phyloP scores from a whole-genome alignment of 2,113 vertebrate species.

The Theropithecus gelada region DNA sequence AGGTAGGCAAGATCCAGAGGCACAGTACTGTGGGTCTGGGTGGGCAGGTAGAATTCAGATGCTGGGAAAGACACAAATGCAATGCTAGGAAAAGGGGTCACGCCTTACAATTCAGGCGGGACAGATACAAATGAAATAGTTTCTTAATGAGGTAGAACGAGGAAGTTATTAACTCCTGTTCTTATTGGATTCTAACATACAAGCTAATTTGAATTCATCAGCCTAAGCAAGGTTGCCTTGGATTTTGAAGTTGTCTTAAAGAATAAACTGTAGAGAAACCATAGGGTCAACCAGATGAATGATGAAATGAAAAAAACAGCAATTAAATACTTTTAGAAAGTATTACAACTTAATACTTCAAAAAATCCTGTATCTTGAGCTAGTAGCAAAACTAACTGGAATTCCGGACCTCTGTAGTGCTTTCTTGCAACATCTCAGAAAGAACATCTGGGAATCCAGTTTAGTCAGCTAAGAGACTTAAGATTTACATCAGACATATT shows the following conservation, averaged over 20 bases:
- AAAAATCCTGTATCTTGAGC: neutral
- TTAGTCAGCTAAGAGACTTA: conserved; percentile 27
- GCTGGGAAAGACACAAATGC: neutral
- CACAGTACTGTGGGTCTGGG: neutral
- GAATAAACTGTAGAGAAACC: neutral
- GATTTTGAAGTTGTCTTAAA: neutral
- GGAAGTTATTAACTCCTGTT: neutral
- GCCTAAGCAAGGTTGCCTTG: neutral
- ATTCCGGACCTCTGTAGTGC: neutral
- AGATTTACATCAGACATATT: conserved; percentile 6
- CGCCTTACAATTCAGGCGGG: neutral
- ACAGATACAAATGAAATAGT: neutral
- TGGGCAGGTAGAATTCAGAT: neutral
- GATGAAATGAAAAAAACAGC: neutral
- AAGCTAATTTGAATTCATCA: conserved; percentile 1
- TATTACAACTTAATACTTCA: neutral
- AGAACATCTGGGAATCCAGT: neutral
- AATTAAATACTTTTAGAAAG: conserved; percentile 23
- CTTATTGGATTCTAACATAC: neutral
- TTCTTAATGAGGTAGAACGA: neutral
- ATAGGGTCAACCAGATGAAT: neutral
- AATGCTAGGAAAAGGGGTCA: neutral
- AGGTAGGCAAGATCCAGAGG: neutral
- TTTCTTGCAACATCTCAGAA: neutral
- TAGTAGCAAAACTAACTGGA: conserved; percentile 21